A percentile compares a stretch with the other conserved stretches of the same genome.
These are phyloP conservation scores for Conchocele bisecta DNA, from an alignment of 2,888 invertebrate genomes.

Conservation along the genomic window DNA sequence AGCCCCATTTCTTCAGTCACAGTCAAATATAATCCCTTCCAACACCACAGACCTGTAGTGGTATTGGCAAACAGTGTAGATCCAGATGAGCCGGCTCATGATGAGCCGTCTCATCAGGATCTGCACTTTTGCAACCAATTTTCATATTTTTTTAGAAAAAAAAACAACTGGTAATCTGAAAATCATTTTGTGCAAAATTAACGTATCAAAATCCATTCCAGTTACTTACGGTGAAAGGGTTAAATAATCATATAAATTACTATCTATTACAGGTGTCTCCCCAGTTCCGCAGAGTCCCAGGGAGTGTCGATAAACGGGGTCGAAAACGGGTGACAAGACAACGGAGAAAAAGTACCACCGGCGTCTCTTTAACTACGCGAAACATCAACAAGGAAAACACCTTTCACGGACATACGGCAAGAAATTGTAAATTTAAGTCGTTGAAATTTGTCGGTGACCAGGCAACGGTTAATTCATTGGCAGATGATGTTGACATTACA, in stretches of 20 bases:
- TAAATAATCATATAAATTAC: not conserved
- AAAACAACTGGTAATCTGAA: too few relatives aligned
- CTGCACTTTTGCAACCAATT: too few relatives aligned
- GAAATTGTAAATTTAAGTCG: conserved; percentile 46
- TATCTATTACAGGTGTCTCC: conserved; percentile 62
- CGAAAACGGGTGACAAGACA: conserved; percentile 17
- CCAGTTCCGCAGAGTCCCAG: conserved; percentile 48
- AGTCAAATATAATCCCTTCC: too few relatives aligned
- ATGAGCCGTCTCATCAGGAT: too few relatives aligned
- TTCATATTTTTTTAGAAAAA: too few relatives aligned
- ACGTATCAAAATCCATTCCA: not conserved
- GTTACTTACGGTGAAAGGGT: not conserved
- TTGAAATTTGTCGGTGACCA: conserved; percentile 60
- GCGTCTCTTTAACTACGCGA: too few relatives aligned
- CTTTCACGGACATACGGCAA: not conserved
- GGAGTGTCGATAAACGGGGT: conserved; percentile 1
- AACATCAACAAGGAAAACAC: conserved; percentile 42
- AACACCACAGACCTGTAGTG: too few relatives aligned
- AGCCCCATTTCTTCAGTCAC: too few relatives aligned
- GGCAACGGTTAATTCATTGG: conserved; percentile 37
- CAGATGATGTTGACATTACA: conserved; percentile 54
- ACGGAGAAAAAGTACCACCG: conserved; percentile 30
- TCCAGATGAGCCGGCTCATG: too few relatives aligned
- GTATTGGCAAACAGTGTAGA: too few relatives aligned
- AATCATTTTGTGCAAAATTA: too few relatives aligned